A percentile compares a stretch with the other conserved stretches of the same genome.
phyloP scores from a whole-genome alignment of 2,113 vertebrate species.

The Anarrhichthys ocellatus region DNA sequence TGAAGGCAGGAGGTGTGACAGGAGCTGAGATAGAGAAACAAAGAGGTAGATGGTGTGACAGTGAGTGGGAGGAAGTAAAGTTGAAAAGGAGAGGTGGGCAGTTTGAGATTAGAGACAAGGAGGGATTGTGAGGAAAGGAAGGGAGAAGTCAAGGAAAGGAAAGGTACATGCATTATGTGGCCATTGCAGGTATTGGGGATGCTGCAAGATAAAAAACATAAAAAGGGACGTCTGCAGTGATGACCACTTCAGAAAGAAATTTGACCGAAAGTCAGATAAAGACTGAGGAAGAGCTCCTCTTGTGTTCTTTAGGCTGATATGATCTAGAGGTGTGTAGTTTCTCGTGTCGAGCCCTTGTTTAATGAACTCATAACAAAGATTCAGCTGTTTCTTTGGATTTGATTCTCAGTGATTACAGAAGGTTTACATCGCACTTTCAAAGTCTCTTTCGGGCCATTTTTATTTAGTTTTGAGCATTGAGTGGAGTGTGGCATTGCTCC shows the following conservation, averaged over 20 bases:
- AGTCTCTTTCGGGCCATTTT: slow-evolving; percentile 29
- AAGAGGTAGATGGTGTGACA: slow-evolving; percentile 63
- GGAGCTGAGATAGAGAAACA: slow-evolving; percentile 55
- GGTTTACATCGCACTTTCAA: slow-evolving; percentile 10
- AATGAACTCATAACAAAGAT: slow-evolving; percentile 54
- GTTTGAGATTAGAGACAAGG: slow-evolving; percentile 24
- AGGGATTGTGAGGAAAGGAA: background rate
- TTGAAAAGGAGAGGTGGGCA: slow-evolving; percentile 19
- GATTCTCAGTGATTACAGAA: slow-evolving; percentile 57
- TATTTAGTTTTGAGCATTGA: slow-evolving; percentile 49
- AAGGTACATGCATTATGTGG: background rate
- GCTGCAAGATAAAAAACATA: background rate
- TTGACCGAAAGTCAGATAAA: slow-evolving; percentile 3
- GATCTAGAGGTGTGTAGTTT: slow-evolving; percentile 35
- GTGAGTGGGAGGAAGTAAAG: slow-evolving; percentile 56
- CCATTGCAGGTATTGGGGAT: background rate
- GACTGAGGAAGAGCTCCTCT: slow-evolving; percentile 16
- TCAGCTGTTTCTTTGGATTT: slow-evolving; percentile 28
- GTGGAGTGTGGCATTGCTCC: background rate
- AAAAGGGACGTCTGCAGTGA: background rate
- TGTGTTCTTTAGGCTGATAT: slow-evolving; percentile 31
- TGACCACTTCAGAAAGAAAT: background rate
- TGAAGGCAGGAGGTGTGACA: slow-evolving; percentile 57
- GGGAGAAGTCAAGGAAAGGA: background rate
- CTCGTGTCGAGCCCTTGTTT: slow-evolving; percentile 36